These are phyloP conservation scores for Dasyurus viverrinus DNA, from an alignment of 2,113 vertebrate genomes.

Conservation along the genomic window DNA sequence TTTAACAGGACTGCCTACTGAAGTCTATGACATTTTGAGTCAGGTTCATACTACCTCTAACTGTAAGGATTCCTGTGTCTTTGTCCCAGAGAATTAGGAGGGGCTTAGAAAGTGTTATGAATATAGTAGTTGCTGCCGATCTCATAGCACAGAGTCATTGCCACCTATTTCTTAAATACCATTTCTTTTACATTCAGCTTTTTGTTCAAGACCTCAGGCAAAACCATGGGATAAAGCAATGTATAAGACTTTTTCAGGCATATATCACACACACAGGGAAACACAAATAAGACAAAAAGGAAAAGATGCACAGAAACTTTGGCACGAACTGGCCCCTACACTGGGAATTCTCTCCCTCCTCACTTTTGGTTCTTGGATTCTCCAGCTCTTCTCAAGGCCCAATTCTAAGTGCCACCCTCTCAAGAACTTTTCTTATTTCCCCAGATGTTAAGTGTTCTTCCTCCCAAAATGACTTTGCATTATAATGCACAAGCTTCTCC, in stretches of 20 bases:
- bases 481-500: not conserved
- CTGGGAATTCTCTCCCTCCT: not conserved
- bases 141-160: not conserved
- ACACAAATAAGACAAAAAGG: not conserved
- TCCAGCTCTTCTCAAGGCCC: not conserved
- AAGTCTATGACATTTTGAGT: no score
- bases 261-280: not conserved
- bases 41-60: no score
- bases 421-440: not conserved
- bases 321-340: not conserved
- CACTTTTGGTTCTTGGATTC: not conserved
- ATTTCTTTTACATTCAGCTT: not conserved
- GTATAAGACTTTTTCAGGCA: not conserved
- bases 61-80: no score
- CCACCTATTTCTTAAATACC: not conserved
- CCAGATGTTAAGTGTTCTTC: not conserved
- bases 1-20: no score
- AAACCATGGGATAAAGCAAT: not conserved
- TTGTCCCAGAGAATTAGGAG: not conserved
- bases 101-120: not conserved
- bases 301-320: not conserved
- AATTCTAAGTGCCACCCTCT: not conserved
- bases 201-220: not conserved
- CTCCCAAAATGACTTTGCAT: not conserved
- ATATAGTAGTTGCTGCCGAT: not conserved